These are phyloP conservation scores for Lordiphosa stackelbergi DNA, from an alignment of 1,140 invertebrate species.

Conservation along the genomic window DNA sequence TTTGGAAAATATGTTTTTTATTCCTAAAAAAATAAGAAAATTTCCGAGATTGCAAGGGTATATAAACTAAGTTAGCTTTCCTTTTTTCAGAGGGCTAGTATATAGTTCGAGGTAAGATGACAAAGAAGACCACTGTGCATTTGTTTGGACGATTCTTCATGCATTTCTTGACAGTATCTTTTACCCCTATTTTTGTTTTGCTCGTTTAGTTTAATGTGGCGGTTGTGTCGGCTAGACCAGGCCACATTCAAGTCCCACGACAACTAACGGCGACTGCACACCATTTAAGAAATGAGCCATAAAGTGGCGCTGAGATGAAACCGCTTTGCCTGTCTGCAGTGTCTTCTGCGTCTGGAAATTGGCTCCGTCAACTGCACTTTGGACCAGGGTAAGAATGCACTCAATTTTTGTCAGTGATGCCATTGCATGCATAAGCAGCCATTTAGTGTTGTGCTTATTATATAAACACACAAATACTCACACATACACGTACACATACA, in stretches of 20 bases:
- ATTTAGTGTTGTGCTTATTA: conserved; percentile 73
- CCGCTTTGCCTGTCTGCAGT: conserved; percentile 17
- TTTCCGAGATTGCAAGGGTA: too few species aligned
- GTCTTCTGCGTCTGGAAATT: conserved; percentile 43
- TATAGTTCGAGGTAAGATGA: too few species aligned
- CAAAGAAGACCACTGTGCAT: too few species aligned
- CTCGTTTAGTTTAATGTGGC: conserved; percentile 37
- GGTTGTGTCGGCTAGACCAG: conserved; percentile 30
- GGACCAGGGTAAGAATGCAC: conserved; percentile 55
- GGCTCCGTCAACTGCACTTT: conserved; percentile 61
- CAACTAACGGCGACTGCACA: conserved; percentile 45
- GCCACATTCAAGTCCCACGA: conserved; percentile 2
- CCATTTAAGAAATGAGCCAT: conserved; percentile 72
- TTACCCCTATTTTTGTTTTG: conserved; percentile 1
- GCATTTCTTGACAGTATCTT: too few species aligned
- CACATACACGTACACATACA: conserved; percentile 11
- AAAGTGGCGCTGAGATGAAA: conserved; percentile 39
- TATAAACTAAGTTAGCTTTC: too few species aligned
- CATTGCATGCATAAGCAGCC: conserved; percentile 69
- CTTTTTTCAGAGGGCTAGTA: too few species aligned
- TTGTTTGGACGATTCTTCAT: too few species aligned
- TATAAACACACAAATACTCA: conserved; percentile 44
- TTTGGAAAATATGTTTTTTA: too few species aligned
- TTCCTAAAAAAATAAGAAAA: too few species aligned
- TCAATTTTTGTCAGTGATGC: conserved; percentile 61